These are phyloP conservation scores for Forficula auricularia DNA, from an alignment of 1,140 invertebrate genomes.

Conservation along the genomic window DNA sequence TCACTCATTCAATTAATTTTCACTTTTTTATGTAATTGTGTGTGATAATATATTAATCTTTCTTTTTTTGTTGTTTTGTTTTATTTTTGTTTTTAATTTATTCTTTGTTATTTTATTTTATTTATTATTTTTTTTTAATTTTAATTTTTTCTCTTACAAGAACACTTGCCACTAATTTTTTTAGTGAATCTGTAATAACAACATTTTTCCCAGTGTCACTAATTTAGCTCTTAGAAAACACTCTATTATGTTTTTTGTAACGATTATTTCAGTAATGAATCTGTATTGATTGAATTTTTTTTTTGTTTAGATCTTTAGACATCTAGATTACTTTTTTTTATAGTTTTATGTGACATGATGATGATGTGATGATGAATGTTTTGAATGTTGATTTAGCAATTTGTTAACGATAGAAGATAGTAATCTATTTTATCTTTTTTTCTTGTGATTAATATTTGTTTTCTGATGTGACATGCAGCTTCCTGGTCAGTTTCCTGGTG, in stretches of 20 bases:
- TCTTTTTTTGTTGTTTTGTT: too few species aligned
- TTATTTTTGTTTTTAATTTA: too few species aligned
- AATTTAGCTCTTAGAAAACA: background rate
- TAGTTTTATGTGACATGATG: slow-evolving; percentile 29
- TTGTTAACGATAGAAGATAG: too few species aligned
- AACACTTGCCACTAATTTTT: background rate
- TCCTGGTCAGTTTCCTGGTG: slow-evolving; percentile 93
- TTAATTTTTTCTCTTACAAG: slow-evolving; percentile 4
- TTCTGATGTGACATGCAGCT: slow-evolving; percentile 46
- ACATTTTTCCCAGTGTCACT: background rate
- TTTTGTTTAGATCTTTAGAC: background rate
- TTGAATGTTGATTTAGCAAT: too few species aligned
- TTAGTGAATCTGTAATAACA: background rate
- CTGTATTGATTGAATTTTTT: background rate
- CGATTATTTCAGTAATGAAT: background rate
- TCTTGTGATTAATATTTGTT: too few species aligned
- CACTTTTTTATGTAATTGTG: too few species aligned
- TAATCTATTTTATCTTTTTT: too few species aligned
- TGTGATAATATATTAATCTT: too few species aligned
- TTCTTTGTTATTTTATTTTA: too few species aligned
- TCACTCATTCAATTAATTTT: too few species aligned
- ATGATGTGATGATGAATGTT: too few species aligned
- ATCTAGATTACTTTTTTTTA: slow-evolving; percentile 8
- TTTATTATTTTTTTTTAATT: slow-evolving; percentile 5
- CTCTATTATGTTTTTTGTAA: background rate